Conservation (phyloP, 2,888 invertebrate genomes). For the Rapana venosa region DNA sequence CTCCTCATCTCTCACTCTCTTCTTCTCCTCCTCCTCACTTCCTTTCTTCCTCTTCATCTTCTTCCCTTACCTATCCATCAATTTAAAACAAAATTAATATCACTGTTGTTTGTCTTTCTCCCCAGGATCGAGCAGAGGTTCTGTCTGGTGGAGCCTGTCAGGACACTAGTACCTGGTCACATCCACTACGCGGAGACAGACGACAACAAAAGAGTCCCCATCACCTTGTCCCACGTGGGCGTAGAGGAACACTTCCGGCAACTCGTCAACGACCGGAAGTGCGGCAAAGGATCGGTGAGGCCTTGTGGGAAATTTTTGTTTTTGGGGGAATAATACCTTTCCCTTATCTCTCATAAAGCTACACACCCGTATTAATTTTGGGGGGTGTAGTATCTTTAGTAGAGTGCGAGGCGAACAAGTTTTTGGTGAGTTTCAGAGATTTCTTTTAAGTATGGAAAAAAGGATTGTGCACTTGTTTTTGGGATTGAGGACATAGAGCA, state of each 20-base stretch:
- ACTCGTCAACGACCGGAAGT: conserved; percentile 33
- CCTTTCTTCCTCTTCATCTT: not conserved
- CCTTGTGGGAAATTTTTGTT: not conserved
- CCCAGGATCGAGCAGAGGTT: conserved; percentile 62
- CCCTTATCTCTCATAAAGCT: no score
- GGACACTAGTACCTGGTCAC: conserved; percentile 69
- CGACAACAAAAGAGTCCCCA: conserved; percentile 65
- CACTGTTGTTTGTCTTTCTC: not conserved
- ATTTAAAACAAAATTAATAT: no score
- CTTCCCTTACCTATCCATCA: not conserved
- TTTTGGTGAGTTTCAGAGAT: no score
- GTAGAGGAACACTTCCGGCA: conserved; percentile 70
- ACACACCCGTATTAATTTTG: no score
- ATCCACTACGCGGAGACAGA: conserved; percentile 70
- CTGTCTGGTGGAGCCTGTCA: conserved; percentile 72
- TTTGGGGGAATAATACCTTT: no score
- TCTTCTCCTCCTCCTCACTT: not conserved
- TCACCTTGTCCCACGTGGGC: conserved; percentile 69
- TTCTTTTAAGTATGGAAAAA: no score
- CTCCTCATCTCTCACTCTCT: not conserved
- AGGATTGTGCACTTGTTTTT: no score
- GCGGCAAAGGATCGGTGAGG: conserved; percentile 35
- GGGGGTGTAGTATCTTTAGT: no score
- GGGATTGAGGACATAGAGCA: no score
- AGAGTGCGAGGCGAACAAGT: no score